Conservation (phyloP, 2,888 invertebrate species). For the Sericinus montela region DNA sequence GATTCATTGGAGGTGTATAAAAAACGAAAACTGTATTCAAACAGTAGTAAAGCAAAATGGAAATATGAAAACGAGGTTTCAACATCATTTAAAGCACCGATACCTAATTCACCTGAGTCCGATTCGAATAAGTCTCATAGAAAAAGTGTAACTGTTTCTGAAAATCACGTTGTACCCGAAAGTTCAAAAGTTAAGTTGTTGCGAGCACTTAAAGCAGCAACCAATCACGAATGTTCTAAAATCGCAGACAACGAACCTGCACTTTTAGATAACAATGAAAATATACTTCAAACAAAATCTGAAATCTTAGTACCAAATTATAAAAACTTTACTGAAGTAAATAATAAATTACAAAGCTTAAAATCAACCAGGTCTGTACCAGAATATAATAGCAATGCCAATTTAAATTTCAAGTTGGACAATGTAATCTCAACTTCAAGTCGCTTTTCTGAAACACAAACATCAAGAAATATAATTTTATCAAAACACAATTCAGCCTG, state of each 20-base stretch:
- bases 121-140: background rate
- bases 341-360: background rate
- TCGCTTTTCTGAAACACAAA: background rate
- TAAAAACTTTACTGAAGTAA: background rate
- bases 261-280: background rate
- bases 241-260: background rate
- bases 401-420: background rate
- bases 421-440: background rate
- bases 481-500: background rate
- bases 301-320: background rate
- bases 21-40: constrained; percentile 46
- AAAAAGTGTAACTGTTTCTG: constrained; percentile 2
- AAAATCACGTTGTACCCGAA: background rate
- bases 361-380: background rate
- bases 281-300: background rate
- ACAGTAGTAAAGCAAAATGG: constrained; percentile 45
- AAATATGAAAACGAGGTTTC: constrained; percentile 19
- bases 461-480: background rate
- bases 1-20: constrained; percentile 60
- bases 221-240: background rate
- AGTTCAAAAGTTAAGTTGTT: background rate
- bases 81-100: background rate
- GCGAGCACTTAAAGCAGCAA: background rate
- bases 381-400: background rate
- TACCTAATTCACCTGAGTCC: background rate